Evolutionary conservation across 2,888 invertebrate species (phyloP).

Genomic region (Lepidochitona cinerea): DNA sequence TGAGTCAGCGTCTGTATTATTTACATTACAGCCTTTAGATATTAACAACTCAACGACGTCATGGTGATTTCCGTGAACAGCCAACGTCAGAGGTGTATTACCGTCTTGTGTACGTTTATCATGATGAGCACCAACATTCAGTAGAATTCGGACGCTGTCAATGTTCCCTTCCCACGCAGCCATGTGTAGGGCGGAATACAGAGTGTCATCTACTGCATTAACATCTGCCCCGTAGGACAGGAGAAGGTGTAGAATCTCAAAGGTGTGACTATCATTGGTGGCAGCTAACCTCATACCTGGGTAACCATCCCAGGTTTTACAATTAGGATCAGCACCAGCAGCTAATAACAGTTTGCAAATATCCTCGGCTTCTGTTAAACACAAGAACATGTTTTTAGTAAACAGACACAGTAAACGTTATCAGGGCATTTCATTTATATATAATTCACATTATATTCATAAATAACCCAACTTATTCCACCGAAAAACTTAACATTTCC

Average conservation of each 20-base stretch:
- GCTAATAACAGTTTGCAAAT: conserved; percentile 42
- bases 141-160: conserved; percentile 37
- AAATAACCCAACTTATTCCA: too few relatives aligned
- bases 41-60: conserved; percentile 45
- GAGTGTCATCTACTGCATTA: conserved; percentile 34
- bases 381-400: neutral
- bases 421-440: too few relatives aligned
- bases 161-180: conserved; percentile 61
- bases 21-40: conserved; percentile 51
- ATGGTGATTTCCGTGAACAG: conserved; percentile 52
- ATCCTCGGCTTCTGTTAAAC: conserved; percentile 38
- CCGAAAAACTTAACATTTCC: too few relatives aligned
- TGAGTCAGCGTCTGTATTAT: conserved; percentile 57
- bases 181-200: conserved; percentile 57
- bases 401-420: too few relatives aligned
- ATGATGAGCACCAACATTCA: conserved; percentile 41
- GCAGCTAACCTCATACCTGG: conserved; percentile 51
- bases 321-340: conserved; percentile 40
- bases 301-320: conserved; percentile 29
- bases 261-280: conserved; percentile 40
- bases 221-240: conserved; percentile 46
- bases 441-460: too few relatives aligned
- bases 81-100: conserved; percentile 60
- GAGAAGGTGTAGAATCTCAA: conserved; percentile 39
- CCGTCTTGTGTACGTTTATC: conserved; percentile 49